Conservation (phyloP, 2,888 invertebrate genomes). For the Eupsilia transversa region DNA sequence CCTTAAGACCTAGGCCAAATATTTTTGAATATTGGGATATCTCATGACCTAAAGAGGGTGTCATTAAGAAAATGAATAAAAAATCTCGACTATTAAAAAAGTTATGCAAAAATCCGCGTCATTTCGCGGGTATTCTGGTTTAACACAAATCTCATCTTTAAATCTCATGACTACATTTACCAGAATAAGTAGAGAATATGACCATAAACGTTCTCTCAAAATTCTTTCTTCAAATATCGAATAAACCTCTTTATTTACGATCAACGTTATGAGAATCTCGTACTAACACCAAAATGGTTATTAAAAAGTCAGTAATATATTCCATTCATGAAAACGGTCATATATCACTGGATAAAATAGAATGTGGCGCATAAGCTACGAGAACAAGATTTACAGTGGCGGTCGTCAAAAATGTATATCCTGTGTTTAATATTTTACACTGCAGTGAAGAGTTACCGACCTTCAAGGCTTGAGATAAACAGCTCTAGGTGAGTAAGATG, state of each 20-base stretch:
- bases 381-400: constrained; percentile 67
- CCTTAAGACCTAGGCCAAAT: too few species aligned
- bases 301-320: constrained; percentile 63
- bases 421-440: constrained; percentile 69
- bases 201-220: constrained; percentile 5
- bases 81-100: too few species aligned
- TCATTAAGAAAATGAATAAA: too few species aligned
- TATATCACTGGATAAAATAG: constrained; percentile 63
- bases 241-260: constrained; percentile 64
- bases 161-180: constrained; percentile 27
- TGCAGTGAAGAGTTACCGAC: constrained; percentile 63
- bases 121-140: too few species aligned
- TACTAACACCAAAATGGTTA: constrained; percentile 52
- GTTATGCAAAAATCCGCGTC: too few species aligned
- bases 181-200: constrained; percentile 31
- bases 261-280: constrained; percentile 49
- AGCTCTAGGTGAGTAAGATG: constrained; percentile 53
- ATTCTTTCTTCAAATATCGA: constrained; percentile 38
- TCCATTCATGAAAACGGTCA: constrained; percentile 60
- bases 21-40: too few species aligned
- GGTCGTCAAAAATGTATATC: constrained; percentile 60
- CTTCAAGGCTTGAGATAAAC: constrained; percentile 60
- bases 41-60: too few species aligned
- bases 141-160: constrained; percentile 7
- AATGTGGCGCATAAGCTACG: constrained; percentile 62